phyloP scores from a whole-genome alignment of 2,888 invertebrate genomes.

The Agonopterix subpropinquella region DNA sequence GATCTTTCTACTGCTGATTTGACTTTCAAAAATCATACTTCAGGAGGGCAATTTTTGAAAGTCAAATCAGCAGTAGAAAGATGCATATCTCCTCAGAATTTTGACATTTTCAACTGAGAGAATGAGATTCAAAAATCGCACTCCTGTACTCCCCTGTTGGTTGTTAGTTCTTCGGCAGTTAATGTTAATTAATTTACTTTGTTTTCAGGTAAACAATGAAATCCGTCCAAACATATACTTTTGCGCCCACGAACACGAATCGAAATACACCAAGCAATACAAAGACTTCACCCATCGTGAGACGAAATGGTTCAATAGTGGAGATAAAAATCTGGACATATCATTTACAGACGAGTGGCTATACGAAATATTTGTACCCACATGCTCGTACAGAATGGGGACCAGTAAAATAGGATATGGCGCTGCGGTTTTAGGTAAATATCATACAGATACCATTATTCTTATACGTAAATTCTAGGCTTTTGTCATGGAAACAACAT shows the following conservation, averaged over 20 bases:
- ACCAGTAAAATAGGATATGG: constrained; percentile 90
- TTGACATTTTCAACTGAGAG: too few relatives aligned
- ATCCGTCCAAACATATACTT: constrained; percentile 57
- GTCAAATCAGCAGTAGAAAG: too few relatives aligned
- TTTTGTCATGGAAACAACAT: too few relatives aligned
- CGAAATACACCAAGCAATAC: constrained; percentile 72
- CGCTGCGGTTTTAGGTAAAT: constrained; percentile 84
- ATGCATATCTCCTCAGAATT: too few relatives aligned
- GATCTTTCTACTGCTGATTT: too few relatives aligned
- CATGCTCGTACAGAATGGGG: constrained; percentile 98
- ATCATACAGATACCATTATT: background rate
- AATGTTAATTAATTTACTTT: background rate
- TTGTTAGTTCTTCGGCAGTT: too few relatives aligned
- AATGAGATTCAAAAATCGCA: too few relatives aligned
- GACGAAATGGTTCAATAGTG: constrained; percentile 25
- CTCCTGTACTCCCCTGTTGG: too few relatives aligned
- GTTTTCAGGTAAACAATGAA: constrained; percentile 79
- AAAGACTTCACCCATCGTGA: constrained; percentile 28
- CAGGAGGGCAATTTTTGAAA: too few relatives aligned
- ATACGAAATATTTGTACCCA: constrained; percentile 92
- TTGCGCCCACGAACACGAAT: constrained; percentile 83
- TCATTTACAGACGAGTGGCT: constrained; percentile 36
- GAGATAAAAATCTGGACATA: constrained; percentile 33
- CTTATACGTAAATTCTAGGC: too few relatives aligned
- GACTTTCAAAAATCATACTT: too few relatives aligned